Base-by-base conservation (phyloP, 2,888 invertebrate genomes). In the Eupeodes luniger region DNA sequence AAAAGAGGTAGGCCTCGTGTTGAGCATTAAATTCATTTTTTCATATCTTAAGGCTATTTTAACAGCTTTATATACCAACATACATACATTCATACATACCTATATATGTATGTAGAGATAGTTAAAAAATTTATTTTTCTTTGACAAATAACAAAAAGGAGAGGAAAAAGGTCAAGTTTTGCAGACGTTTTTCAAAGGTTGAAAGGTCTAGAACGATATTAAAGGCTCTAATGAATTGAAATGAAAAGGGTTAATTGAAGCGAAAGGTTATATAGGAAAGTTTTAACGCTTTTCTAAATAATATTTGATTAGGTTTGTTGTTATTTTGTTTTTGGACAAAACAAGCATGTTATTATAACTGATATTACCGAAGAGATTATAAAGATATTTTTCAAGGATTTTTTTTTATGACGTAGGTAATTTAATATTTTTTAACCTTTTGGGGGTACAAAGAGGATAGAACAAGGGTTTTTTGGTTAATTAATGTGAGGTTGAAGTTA, bases 1-100 rank as follows among this genome's bases (percentile, higher is more conserved):
- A 12, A 9, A 61, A 40, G 75, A 49, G 27, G 72, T 55, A 70
- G 74, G 78, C 64, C 70, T 76, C 82, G 77, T 82, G 82, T 82
- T 72, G 57, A 59, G 44, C 72, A 81, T 81, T 77, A 70, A 81
- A 72, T 81, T 81, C 27, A 51, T 77, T 69, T 70, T 57, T 69
- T 53, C 11, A 16, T 53, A 53, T 69, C 69, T 53, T 53, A 36
- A 69, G 69, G 69, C 69, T 70, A 44, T 70, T 70, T 70, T 44
- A 70, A 70, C 53, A 12, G 40, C 70, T 70, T 55, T 36, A 53
- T 53, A 7, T 6, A 55, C 1, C 40, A 4, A 40, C 6, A 7
- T 40, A 40, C n/a, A 51, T 27, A 2, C 3, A 2, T 2, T 27
- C 7, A 10, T 47, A 40, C 14, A 14, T n/a, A 40, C 14, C 5